Base-by-base conservation (phyloP, 2,888 invertebrate species). In the Ophonus ardosiacus region DNA sequence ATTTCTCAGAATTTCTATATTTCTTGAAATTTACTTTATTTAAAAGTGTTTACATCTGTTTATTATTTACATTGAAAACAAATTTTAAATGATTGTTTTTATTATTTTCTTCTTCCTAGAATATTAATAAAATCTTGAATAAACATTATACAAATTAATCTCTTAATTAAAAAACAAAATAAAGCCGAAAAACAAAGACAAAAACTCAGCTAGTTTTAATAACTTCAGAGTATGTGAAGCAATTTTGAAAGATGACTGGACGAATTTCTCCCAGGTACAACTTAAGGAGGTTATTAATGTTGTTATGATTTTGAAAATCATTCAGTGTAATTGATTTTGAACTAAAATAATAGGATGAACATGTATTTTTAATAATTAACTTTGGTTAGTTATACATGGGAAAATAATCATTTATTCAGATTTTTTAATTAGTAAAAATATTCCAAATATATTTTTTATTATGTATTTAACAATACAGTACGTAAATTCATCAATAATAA, bases 291-390 rank as follows among this genome's bases (percentile, higher is more conserved):
- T 13, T 65, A 8, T 15, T 65, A 65, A 65, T 21, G 8, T 0
- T 65, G 65, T 13, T 68, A 65, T 68, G 38, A 43, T 74, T 74
- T 18, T 40, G 21, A 74, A 74, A 74, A 43, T 74, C 71, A 74
- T 74, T 15, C 17, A 0, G 15, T 8, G 0, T 74, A 74, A 74
- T 74, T 74, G 51, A 43, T 74, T 43, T 63, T 59, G 59, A 15
- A 7, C 17, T 59, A 59, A 59, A 15, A 59, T 59, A 51, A 51
- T 51, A 51, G 43, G 43, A 18, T 8, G 63, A 59, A 63, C 18
- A 8, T 13, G 59, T 10, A 21, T 63, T 63, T 63, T 63, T 63
- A 63, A 63, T 63, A 51, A 51, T 51, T 51, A 31, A 31, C 31
- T 31, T 31, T 31, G 31, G 31, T 31, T 31, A 31, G 31, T 31